A percentile compares a stretch with the other conserved stretches of the same genome.
These are phyloP conservation scores for Trichonephila clavata DNA, from an alignment of 1,140 invertebrate genomes.

Conservation along the genomic window DNA sequence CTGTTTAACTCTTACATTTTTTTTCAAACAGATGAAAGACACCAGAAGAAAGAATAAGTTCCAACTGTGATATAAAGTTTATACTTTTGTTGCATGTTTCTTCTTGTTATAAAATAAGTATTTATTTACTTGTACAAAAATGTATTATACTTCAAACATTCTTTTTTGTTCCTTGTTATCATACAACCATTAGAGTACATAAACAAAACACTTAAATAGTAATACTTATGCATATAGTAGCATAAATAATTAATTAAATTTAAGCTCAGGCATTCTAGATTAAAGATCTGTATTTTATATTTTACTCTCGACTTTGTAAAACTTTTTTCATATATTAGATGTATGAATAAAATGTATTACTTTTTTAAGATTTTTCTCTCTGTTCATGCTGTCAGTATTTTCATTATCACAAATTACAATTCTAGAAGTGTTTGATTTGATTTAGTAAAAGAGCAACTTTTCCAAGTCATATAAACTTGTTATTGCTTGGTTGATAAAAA, in stretches of 20 bases:
- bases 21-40: not conserved
- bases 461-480: too few relatives aligned
- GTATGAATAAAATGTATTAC: constrained; percentile 5
- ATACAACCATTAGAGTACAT: not conserved
- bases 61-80: constrained; percentile 54
- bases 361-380: not conserved
- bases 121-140: constrained; percentile 35
- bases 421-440: too few relatives aligned
- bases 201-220: not conserved
- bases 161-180: constrained; percentile 1
- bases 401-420: not conserved
- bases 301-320: not conserved
- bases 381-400: not conserved
- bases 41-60: constrained; percentile 60
- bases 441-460: too few relatives aligned
- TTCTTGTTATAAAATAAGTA: constrained; percentile 26
- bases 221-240: not conserved
- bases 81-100: constrained; percentile 22
- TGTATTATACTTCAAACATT: not conserved
- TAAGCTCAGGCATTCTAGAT: not conserved
- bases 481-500: too few relatives aligned
- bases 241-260: not conserved
- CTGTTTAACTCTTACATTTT: not conserved
- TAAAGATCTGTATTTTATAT: not conserved
- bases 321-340: constrained; percentile 8